Percentiles rank a stretch among this genome's conserved stretches.
Conservation (phyloP, 2,113 vertebrate genomes). For the Apteryx owenii region DNA sequence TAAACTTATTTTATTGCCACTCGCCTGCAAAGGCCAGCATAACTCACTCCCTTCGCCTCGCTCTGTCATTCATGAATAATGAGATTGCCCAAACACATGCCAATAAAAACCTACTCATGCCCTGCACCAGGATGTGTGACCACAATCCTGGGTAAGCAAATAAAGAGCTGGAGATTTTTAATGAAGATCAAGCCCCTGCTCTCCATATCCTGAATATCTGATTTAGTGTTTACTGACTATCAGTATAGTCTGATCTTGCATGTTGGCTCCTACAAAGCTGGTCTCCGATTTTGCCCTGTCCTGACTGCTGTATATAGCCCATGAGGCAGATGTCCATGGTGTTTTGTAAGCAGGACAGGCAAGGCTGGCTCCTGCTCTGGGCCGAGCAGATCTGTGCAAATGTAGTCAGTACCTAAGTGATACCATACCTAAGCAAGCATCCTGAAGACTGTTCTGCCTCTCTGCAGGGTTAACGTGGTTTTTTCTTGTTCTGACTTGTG, state of each 20-base stretch:
- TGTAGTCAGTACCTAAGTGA: not conserved
- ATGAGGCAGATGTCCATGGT: not conserved
- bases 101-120: not conserved
- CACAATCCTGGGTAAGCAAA: not conserved
- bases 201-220: not conserved
- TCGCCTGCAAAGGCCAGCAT: constrained; percentile 55
- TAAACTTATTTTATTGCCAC: constrained; percentile 66
- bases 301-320: not conserved
- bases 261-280: not conserved
- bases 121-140: not conserved
- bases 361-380: not conserved
- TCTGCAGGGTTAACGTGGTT: not conserved
- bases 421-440: not conserved
- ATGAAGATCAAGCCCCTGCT: not conserved
- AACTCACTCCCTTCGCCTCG: not conserved
- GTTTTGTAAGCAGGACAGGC: not conserved
- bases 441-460: not conserved
- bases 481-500: not conserved
- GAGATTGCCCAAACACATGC: not conserved
- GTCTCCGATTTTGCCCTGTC: not conserved
- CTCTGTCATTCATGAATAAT: constrained; percentile 30
- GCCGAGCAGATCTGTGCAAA: not conserved
- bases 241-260: not conserved
- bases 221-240: not conserved
- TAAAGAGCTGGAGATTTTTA: not conserved